Evolutionary conservation across 2,888 invertebrate species (phyloP), one percentile per base, ranked within the genome.

Genomic region (Leptarthrus brevirostris): DNA sequence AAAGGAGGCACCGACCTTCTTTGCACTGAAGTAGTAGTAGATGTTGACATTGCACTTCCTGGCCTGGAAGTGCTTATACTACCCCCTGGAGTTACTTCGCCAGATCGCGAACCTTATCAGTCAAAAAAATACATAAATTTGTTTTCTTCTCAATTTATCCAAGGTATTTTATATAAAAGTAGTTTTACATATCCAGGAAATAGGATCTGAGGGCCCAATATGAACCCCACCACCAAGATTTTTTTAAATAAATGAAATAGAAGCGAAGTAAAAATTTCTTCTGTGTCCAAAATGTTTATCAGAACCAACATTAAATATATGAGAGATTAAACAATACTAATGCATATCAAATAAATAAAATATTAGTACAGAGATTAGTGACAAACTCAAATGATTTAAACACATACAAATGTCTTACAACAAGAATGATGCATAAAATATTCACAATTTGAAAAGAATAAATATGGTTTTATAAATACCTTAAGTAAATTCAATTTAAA

Each of bases 1-100:
- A 87, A 88, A 79, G 88, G 87, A 81, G 82, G 82, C 24, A 88
- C 86, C 81, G 88, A 89, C 80, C 88, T 88, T 80, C 90, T 87
- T 80, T 91, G 88, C 77, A 89, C 86, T 52, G 88, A 86, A 77
- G 89, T 87, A 82, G 88, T 89, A 82, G 89, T 89, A 83, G 92
- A 92, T 87, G 88, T 84, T 83, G 92, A 94, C 88, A 95, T 89
- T 79, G 95, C 93, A 87, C 94, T 94, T 84, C 92, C 92, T 77
- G 95, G 95, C 83, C 95, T 89, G 79, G 95, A 95, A 76, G 91
- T 89, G 79, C 81, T 84, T 69, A 82, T 79, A 88, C 90, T 88
- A 82, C 85, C 84, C 77, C 84, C 84, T 76, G 92, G 92, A 77
- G 93, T 93, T 79, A 90, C 90, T 82, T 92, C 92, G 79, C 93